Base-by-base conservation (phyloP, 2,888 invertebrate genomes). In the Acleris holmiana region DNA sequence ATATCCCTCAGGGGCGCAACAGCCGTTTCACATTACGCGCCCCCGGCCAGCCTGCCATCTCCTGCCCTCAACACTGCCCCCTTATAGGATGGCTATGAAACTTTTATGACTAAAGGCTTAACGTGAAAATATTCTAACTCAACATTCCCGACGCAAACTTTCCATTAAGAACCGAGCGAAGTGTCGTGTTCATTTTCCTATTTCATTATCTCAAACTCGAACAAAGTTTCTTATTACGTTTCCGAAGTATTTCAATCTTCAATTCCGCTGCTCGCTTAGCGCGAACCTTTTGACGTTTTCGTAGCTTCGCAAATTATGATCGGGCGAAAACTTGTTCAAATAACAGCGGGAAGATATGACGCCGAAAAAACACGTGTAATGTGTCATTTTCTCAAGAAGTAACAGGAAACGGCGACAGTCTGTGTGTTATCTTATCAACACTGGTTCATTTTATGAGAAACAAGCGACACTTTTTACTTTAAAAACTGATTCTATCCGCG, bases 1-100 rank as follows among this genome's bases (percentile, higher is more conserved):
- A 63, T 63, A 56, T 66, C 68, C 70, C 70, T 47, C 53, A 23
- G 66, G 70, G 66, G 66, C 41, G 29, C 59, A 56, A 67, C 68
- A 70, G 55, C 59, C 64, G 51, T 67, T 68, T 67, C 66, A 60
- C 68, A 67, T 68, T 70, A 70, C 64, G 55, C 51, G 54, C 49
- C 55, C 48, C 48, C 51, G 62, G 60, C 49, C 8, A 55, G 58
- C 35, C 47, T 48, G 54, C 48, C 48, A 60, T 60, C 59, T 65
- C 55, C 54, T 23, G 40, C 64, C 40, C 35, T 60, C 58, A 59
- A 25, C 55, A 65, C 54, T 49, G 49, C 41, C 55, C 19, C 53
- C 48, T 65, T 60, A 54, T 59, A 44, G 44, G 59, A 54, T 50
- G 47, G 47, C 59, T 58, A 59, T 55, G 44, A 59, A 65, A 65